Evolutionary conservation across 2,888 invertebrate species (phyloP).

Genomic region (Standfussiana lucernea): DNA sequence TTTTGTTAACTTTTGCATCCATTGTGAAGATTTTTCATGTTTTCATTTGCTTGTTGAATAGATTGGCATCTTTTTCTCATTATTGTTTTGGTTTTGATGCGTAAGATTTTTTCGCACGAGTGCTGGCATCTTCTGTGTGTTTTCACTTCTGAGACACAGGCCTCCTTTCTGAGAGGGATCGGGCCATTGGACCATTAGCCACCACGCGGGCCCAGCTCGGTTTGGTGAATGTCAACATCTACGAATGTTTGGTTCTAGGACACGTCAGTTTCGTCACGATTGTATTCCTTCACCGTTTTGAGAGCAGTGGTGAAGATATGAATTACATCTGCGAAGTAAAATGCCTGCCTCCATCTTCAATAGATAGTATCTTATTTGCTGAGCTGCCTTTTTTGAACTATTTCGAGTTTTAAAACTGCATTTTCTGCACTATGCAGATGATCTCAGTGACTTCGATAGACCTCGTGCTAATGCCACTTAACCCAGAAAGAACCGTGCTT

Average conservation of each 20-base stretch:
- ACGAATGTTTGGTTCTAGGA: neutral
- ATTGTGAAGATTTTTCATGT: slow-evolving; percentile 20
- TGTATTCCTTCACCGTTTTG: neutral
- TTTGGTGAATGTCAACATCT: neutral
- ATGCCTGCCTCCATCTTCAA: neutral
- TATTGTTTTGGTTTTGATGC: slow-evolving; percentile 38
- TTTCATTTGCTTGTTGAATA: slow-evolving; percentile 28
- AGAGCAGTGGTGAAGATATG: neutral
- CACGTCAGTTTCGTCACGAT: neutral
- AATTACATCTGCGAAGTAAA: neutral
- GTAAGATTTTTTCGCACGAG: neutral
- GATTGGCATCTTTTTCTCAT: slow-evolving; percentile 51
- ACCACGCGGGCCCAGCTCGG: neutral
- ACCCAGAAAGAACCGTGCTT: slow-evolving; percentile 54
- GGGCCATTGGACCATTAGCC: neutral
- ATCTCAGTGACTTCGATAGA: slow-evolving; percentile 39
- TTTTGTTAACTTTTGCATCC: slow-evolving; percentile 46
- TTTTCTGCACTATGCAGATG: slow-evolving; percentile 38
- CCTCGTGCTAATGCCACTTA: slow-evolving; percentile 53
- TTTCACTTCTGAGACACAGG: neutral
- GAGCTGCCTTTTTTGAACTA: neutral
- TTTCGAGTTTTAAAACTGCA: neutral
- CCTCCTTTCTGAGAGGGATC: neutral
- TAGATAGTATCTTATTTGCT: neutral
- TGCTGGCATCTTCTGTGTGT: neutral